Evolutionary conservation across 2,797 vertebrate genomes (phyloP), one percentile per base, ranked within the genome.

Genomic region (Melanotaenia boesemani): DNA sequence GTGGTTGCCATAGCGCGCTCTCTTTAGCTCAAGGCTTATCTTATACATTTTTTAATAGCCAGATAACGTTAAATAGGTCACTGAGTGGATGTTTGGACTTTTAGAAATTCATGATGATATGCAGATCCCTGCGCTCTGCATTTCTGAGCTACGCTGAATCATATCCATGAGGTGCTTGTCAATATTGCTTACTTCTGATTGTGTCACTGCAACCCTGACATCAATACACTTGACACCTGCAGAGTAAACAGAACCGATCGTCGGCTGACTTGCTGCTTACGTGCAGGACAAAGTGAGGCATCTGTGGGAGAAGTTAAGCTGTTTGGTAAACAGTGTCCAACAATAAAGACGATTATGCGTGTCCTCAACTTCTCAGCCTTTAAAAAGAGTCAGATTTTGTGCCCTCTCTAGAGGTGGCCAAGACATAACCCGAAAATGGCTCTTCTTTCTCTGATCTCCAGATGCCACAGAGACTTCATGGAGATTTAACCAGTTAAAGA

Each of bases 141-240:
- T 67, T 80, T 63, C 0, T 1, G 34, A 71, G 39, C 61, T 77
- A 72, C 73, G 5, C 32, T 63, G 63, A 62, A 74, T 75, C 70
- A 70, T 67, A 74, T 64, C 77, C 61, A 80, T 81, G 64, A 81
- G 50, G 58, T 1, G 13, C 76, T 76, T 80, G 73, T 86, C 85
- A 79, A 78, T 80, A 82, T 63, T 66, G 52, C 61, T 81, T 72
- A 77, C 61, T 76, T 67, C 57, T 41, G 46, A 70, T 59, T 63
- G 54, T 76, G 72, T 75, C 64, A 26, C 37, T 48, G 64, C 24
- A 69, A 78, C 63, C 59, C 36, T 69, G 72, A 80, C 78, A 77
- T 68, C 74, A 36, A 50, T 68, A 62, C 56, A 65, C 34, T 69
- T 30, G 36, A 66, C 65, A 64, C 66, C 70, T 48, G 56, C 0